Base-by-base conservation (phyloP, 2,888 invertebrate species). In the Archips crataeganus region DNA sequence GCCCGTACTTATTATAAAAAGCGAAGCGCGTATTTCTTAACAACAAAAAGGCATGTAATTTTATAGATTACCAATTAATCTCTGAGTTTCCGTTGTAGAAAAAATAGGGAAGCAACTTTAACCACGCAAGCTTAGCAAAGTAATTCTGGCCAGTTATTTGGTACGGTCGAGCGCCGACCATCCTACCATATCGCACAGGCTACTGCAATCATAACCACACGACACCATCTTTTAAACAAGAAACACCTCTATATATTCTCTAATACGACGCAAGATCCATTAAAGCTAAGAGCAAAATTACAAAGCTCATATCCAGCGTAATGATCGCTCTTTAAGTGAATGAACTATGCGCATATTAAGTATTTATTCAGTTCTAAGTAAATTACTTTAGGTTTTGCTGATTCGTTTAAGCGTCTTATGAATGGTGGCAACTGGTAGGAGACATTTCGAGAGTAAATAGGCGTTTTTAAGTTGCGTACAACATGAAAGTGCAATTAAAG, bases 101-200 rank as follows among this genome's bases (percentile, higher is more conserved):
- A 85, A 57, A 85, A 83, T 82, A 80, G 88, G 91, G 91, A 92
- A 92, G 90, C 85, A 81, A 78, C 79, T 78, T 80, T 76, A 80
- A 75, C 77, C 80, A 80, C 79, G 81, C 79, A 80, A 77, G 78
- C 76, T 81, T 72, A 74, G 73, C 71, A 60, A 66, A 67, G 65
- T 64, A 82, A 79, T 79, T 84, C 84, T 85, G 85, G 84, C 84
- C 87, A 87, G 85, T 87, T 87, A 90, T 87, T 84, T 82, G 77
- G 77, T 81, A 89, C 88, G 93, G 87, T 90, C 84, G 85, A 90
- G 88, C 81, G 88, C 85, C 76, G 81, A 81, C 82, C 92, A 92
- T 77, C 91, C 84, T 91, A 93, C 88, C 94, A 93, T 93, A 93
- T 89, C 93, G 91, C 90, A 91, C 91, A 67, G 75, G 77, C 77